phyloP scores from a whole-genome alignment of 2,888 invertebrate species.

The Miltochrista miniata region DNA sequence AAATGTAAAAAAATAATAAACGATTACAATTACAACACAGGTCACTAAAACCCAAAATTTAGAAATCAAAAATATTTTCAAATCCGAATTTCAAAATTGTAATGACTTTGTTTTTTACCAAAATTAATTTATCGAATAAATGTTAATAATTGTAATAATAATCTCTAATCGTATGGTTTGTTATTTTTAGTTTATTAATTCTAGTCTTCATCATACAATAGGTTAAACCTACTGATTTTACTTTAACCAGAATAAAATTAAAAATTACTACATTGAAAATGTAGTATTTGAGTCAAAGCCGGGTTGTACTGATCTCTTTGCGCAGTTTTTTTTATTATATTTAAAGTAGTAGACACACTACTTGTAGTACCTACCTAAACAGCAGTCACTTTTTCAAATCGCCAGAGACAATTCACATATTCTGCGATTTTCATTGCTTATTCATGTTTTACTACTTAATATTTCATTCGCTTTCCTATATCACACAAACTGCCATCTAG shows the following conservation, averaged over 20 bases:
- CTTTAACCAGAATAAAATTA: conserved; percentile 8
- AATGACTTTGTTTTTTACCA: too few relatives aligned
- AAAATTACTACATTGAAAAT: background rate
- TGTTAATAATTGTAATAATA: conserved; percentile 45
- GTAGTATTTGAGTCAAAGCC: conserved; percentile 24
- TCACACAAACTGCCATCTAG: conserved; percentile 9
- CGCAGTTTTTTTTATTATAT: background rate
- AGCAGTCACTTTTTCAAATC: background rate
- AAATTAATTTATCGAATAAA: conserved; percentile 1
- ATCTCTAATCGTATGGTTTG: conserved; percentile 47
- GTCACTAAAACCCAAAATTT: conserved; percentile 15
- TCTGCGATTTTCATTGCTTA: conserved; percentile 19
- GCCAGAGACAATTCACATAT: conserved; percentile 9
- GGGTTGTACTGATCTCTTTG: conserved; percentile 8
- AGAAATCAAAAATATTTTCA: conserved; percentile 20
- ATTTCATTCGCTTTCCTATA: background rate
- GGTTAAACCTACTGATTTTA: conserved; percentile 4
- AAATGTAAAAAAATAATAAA: conserved; percentile 1
- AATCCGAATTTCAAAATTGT: conserved; percentile 7
- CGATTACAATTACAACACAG: conserved; percentile 6
- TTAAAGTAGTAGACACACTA: background rate
- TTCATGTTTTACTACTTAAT: conserved; percentile 19
- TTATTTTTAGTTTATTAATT: too few relatives aligned
- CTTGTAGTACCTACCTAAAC: too few relatives aligned
- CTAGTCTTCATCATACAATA: conserved; percentile 8